These are phyloP conservation scores for Aurelia sp. DNA, from an alignment of 30 jellyfish, hydroid and myxozoan genomes.

Conservation along the genomic window DNA sequence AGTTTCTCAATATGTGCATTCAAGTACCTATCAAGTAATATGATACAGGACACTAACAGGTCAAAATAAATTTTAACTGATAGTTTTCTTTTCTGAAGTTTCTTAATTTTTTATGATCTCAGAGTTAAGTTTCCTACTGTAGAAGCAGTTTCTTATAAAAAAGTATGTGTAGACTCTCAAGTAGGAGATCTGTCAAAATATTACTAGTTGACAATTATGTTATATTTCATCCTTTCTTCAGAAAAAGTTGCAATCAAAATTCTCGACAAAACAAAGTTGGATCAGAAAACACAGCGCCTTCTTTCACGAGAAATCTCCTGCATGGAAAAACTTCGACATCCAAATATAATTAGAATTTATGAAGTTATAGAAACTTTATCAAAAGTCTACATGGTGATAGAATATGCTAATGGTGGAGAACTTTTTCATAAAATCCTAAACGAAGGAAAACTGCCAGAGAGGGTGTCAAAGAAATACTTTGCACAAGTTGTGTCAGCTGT, in stretches of 20 bases:
- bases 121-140: too few species aligned
- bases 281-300: slow-evolving; percentile 87
- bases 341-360: slow-evolving; percentile 85
- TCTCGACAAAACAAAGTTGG: slow-evolving; percentile 89
- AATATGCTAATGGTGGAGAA: slow-evolving; percentile 93
- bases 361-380: slow-evolving; percentile 90
- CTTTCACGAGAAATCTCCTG: slow-evolving; percentile 85
- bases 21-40: too few species aligned
- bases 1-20: too few species aligned
- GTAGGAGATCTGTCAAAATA: too few species aligned
- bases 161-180: too few species aligned
- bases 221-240: slow-evolving; percentile 5
- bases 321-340: slow-evolving; percentile 91
- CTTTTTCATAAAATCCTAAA: slow-evolving; percentile 86
- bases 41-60: too few species aligned
- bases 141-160: too few species aligned
- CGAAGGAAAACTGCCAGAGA: slow-evolving; percentile 88
- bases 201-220: too few species aligned
- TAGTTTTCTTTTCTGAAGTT: too few species aligned
- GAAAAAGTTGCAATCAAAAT: slow-evolving; percentile 94
- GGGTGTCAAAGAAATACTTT: slow-evolving; percentile 74
- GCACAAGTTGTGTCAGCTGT: slow-evolving; percentile 94
- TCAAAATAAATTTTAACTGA: too few species aligned
- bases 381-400: slow-evolving; percentile 81
- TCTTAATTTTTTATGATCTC: too few species aligned